These are phyloP conservation scores for Eudemis profundana DNA, from an alignment of 2,888 invertebrate species.

Conservation along the genomic window DNA sequence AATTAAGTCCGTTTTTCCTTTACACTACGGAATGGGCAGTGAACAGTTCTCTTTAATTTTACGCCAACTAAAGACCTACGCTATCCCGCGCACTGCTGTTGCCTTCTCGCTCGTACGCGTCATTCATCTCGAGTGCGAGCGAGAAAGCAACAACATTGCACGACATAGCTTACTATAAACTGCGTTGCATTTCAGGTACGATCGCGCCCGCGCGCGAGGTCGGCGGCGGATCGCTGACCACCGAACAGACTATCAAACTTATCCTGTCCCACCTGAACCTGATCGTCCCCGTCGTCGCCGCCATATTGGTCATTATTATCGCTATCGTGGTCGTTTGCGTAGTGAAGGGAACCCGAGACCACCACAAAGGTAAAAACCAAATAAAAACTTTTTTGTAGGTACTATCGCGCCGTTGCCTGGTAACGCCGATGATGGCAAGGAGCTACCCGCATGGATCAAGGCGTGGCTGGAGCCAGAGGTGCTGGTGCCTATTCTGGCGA, in stretches of 20 bases:
- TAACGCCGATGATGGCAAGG: conserved; percentile 82
- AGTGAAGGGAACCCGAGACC: conserved; percentile 92
- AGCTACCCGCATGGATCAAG: conserved; percentile 90
- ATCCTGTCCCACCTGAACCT: conserved; percentile 96
- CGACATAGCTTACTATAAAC: conserved; percentile 42
- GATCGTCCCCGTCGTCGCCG: conserved; percentile 96
- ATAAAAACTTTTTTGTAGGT: conserved; percentile 83
- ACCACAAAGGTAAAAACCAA: conserved; percentile 89
- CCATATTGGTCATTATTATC: conserved; percentile 96
- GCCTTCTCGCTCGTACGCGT: not conserved
- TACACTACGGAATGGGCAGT: conserved; percentile 11
- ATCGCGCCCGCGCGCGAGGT: conserved; percentile 94
- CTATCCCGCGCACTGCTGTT: not conserved
- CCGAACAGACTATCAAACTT: conserved; percentile 94
- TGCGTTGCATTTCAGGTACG: conserved; percentile 94
- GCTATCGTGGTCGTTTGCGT: conserved; percentile 97
- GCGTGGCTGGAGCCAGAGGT: conserved; percentile 96
- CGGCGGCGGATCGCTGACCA: conserved; percentile 87
- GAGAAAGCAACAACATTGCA: conserved; percentile 12
- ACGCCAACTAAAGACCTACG: conserved; percentile 1
- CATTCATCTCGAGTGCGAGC: not conserved
- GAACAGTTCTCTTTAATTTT: not conserved
- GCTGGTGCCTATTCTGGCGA: conserved; percentile 95
- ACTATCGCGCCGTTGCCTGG: conserved; percentile 92
- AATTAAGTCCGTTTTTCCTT: conserved; percentile 7